Base-by-base conservation (phyloP, 35 echinoderm and acorn worm species). In the Apostichopus japonicus region DNA sequence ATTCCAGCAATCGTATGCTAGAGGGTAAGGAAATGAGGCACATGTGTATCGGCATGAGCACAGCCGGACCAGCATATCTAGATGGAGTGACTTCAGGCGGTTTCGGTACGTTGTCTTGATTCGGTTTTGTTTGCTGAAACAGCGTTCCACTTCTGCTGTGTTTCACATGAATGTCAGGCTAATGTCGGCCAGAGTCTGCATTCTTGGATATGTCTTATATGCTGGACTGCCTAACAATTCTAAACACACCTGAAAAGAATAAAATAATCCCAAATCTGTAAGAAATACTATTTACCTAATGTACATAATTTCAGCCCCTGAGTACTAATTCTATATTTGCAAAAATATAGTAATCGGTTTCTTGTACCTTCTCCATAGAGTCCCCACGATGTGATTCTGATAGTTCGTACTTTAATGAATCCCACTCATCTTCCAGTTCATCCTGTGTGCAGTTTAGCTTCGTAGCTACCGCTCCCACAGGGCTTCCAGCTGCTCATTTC, bases 71-170 rank as follows among this genome's bases (percentile, higher is more conserved):
- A 72, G 67, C 67, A 72, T 72, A 72, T 72, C 67, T n/a, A 72
- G 67, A n/a, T 72, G 67, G 67, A 72, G 67, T n/a, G 67, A 72
- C 10, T 72, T 72, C 67, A 72, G 67, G 67, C 67, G 67, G 67
- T 72, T 72, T 11, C 67, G 67, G 67, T 72, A 72, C 10, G 10
- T 72, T n/a, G 67, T 72, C 67, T 72, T 72, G 67, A 72, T 72
- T n/a, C 67, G 67, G 67, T 72, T 72, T 72, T 72, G 67, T n/a
- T 72, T 72, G 67, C 67, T 72, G 67, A 72, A 72, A 72, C 67
- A 72, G 10, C 67, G 67, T n/a, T 72, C 67, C 67, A 72, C 67
- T n/a, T 72, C 67, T 72, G 67, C 67, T 11, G 67, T 72, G 67
- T 72, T n/a, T n/a, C n/a, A n/a, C n/a, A n/a, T n/a, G n/a, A n/a